phyloP scores from a whole-genome alignment of 37 sponge, comb jelly and placozoan species.

The Mnemiopsis leidyi region DNA sequence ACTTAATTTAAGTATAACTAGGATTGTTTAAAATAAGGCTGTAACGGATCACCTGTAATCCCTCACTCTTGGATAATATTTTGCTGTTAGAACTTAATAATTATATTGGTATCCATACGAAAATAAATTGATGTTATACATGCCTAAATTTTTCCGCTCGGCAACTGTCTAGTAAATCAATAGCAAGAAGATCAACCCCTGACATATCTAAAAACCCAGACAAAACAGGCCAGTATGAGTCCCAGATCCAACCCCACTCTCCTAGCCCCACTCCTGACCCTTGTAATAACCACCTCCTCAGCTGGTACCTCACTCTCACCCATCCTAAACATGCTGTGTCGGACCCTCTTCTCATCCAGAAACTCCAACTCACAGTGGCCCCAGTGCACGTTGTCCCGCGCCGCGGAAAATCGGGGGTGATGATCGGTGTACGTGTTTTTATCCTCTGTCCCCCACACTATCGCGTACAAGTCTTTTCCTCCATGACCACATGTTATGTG shows the following conservation, averaged over 20 bases:
- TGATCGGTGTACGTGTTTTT: neutral
- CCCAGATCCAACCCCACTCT: neutral
- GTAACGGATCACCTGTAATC: too few species aligned
- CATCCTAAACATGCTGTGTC: slow-evolving; percentile 12
- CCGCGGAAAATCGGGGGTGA: neutral
- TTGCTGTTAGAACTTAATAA: too few species aligned
- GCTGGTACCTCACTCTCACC: neutral
- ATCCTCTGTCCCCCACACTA: neutral
- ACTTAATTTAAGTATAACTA: too few species aligned
- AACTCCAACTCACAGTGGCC: slow-evolving; percentile 63
- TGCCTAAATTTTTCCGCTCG: too few species aligned
- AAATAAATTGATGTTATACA: too few species aligned
- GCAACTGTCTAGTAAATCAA: too few species aligned
- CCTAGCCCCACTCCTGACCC: neutral
- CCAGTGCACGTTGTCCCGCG: neutral
- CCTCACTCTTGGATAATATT: too few species aligned
- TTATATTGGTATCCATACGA: too few species aligned
- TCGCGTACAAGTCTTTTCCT: neutral
- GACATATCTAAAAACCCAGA: too few species aligned
- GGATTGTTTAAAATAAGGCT: too few species aligned
- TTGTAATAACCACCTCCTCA: neutral
- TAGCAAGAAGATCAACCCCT: too few species aligned
- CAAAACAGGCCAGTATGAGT: neutral
- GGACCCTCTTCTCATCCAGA: neutral
- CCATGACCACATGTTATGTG: slow-evolving; percentile 47